Evolutionary conservation across 2,888 invertebrate genomes (phyloP).

Genomic region (Augochlorella aurata): DNA sequence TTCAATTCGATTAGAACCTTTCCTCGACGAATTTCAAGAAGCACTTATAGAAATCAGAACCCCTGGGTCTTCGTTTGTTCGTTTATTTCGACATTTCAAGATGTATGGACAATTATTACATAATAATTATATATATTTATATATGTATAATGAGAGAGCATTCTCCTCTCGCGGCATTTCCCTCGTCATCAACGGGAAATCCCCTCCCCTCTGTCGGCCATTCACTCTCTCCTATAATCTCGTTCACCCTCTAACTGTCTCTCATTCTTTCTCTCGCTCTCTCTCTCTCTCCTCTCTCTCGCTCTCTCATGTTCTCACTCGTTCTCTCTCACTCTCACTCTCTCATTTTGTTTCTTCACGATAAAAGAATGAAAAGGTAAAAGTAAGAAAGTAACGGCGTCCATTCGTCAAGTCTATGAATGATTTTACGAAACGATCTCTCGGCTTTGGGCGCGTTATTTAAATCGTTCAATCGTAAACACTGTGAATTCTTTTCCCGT

Average conservation of each 20-base stretch:
- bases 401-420: slow-evolving; percentile 53
- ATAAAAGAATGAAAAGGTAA: slow-evolving; percentile 55
- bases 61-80: slow-evolving; percentile 72
- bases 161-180: slow-evolving; percentile 73
- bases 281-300: slow-evolving; percentile 49
- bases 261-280: slow-evolving; percentile 13
- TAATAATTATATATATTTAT: slow-evolving; percentile 80
- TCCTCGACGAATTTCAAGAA: too few relatives aligned
- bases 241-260: slow-evolving; percentile 51
- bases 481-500: slow-evolving; percentile 14
- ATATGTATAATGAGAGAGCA: slow-evolving; percentile 71
- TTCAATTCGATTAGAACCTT: too few relatives aligned
- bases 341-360: slow-evolving; percentile 25
- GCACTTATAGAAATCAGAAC: slow-evolving; percentile 11
- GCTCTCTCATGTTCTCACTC: slow-evolving; percentile 18
- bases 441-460: slow-evolving; percentile 28
- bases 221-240: slow-evolving; percentile 17
- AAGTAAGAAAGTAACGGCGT: slow-evolving; percentile 56
- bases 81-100: slow-evolving; percentile 81
- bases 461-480: slow-evolving; percentile 21
- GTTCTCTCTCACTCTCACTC: slow-evolving; percentile 46
- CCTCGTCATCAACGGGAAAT: slow-evolving; percentile 28
- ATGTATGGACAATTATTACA: slow-evolving; percentile 81
- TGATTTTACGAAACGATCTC: slow-evolving; percentile 58
- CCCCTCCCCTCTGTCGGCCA: slow-evolving; percentile 32